Evolutionary conservation across 2,113 vertebrate species (phyloP).

Genomic region (Macrotus californicus): DNA sequence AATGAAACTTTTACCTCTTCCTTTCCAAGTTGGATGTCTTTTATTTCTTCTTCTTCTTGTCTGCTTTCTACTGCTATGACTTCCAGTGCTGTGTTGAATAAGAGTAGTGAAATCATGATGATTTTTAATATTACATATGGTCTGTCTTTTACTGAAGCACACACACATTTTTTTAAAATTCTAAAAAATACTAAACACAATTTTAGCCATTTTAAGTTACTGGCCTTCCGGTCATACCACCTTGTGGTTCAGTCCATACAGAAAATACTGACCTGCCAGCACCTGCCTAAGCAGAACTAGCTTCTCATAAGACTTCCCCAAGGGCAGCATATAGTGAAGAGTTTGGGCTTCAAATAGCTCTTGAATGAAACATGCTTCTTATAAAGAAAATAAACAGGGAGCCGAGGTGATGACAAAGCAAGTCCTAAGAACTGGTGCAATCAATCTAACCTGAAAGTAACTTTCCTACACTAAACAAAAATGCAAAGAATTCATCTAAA

Average conservation of each 20-base stretch:
- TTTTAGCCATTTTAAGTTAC: background rate
- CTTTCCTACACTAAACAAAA: slow-evolving; percentile 22
- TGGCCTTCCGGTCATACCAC: background rate
- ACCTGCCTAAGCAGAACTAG: background rate
- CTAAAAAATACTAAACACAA: background rate
- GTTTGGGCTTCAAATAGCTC: background rate
- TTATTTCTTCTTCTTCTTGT: background rate
- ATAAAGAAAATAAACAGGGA: background rate
- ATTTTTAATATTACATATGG: background rate
- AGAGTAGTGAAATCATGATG: background rate
- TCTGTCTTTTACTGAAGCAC: background rate
- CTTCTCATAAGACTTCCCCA: background rate
- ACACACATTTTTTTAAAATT: background rate
- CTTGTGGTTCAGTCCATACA: background rate
- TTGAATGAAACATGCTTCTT: background rate
- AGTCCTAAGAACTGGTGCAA: background rate
- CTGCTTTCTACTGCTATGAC: background rate
- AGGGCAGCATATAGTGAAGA: background rate
- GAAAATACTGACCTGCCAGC: background rate
- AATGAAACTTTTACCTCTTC: background rate
- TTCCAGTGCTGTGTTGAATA: background rate
- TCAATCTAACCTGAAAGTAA: background rate
- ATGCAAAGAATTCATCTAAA: background rate
- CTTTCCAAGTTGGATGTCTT: background rate
- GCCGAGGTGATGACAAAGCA: background rate